Base-by-base conservation (phyloP, 2,797 vertebrate species). In the Galaxias olidus region DNA sequence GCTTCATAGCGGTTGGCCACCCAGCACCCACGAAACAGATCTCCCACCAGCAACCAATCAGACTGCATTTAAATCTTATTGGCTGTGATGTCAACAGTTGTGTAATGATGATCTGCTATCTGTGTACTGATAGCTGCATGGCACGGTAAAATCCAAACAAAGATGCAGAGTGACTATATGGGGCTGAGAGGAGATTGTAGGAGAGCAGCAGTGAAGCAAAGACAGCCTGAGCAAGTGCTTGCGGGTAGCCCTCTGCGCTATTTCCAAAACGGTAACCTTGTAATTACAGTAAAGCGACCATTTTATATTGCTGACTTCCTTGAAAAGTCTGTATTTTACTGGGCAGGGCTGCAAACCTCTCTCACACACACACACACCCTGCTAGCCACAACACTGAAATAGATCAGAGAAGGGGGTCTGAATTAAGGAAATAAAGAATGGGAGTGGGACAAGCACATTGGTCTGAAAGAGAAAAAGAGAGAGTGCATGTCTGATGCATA, bases 241-340 rank as follows among this genome's bases (percentile, higher is more conserved):
- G 88, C 76, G 89, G 90, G 84, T 68, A 87, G 86, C 75, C 62
- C 75, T 58, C 69, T 78, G 74, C 57, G 75, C 84, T 76, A 84
- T 90, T 92, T 92, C 85, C 84, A 90, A 90, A 90, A 89, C 75
- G 66, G 77, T 90, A 89, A 92, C 76, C 90, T 91, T 91, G 86
- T 93, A 92, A 93, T 93, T 93, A 93, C 89, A 90, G 88, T 92
- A 89, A 92, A 92, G 88, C 84, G 60, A 76, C 86, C 86, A 86
- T 88, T 87, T 91, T 93, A 91, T 91, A 91, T 80, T 87, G 89
- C 86, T 87, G 89, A 90, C 89, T 92, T 92, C 89, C 91, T 90
- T 87, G 73, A 88, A 90, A 86, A 88, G 85, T 91, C 91, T 92
- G 86, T 92, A 93, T 88, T 93, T 92, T 93, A 90, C 88, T 87